Evolutionary conservation across 2,797 vertebrate genomes (phyloP).

Genomic region (Ispidina lecontei): DNA sequence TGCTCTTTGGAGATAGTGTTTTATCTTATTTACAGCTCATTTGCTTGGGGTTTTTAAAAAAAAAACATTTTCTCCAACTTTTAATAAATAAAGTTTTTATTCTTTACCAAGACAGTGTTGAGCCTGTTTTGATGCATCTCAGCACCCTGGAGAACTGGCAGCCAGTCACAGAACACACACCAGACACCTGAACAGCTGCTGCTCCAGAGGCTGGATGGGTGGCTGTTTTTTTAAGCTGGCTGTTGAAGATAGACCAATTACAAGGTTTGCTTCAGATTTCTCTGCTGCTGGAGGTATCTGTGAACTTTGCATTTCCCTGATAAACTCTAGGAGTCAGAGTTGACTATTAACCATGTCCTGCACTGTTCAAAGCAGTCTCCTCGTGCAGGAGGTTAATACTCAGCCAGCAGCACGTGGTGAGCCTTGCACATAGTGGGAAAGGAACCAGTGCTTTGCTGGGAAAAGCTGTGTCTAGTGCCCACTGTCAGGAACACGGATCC

Average conservation of each 20-base stretch:
- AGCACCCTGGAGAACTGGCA: not conserved
- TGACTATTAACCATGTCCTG: slow-evolving; percentile 17
- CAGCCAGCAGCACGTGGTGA: not conserved
- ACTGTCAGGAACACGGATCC: accelerated
- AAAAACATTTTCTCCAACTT: not conserved
- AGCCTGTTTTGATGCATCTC: not conserved
- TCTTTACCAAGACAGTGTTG: not conserved
- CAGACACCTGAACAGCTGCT: not conserved
- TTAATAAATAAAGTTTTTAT: slow-evolving; percentile 44
- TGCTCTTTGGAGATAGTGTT: not conserved
- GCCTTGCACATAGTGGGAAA: accelerated
- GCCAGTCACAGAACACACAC: accelerated
- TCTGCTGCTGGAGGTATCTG: not conserved
- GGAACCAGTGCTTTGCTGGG: accelerated
- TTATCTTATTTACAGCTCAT: not conserved
- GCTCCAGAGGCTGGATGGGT: too few species aligned
- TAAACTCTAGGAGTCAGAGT: not conserved
- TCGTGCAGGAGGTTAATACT: not conserved
- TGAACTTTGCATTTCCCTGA: slow-evolving; percentile 45
- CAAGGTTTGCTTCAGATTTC: not conserved
- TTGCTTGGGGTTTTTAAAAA: not conserved
- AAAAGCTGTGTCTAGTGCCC: accelerated
- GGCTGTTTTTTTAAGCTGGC: not conserved
- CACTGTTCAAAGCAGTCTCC: not conserved
- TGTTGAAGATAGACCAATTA: not conserved